Evolutionary conservation across 1,140 invertebrate genomes (phyloP).

Genomic region (Telenomus remus): DNA sequence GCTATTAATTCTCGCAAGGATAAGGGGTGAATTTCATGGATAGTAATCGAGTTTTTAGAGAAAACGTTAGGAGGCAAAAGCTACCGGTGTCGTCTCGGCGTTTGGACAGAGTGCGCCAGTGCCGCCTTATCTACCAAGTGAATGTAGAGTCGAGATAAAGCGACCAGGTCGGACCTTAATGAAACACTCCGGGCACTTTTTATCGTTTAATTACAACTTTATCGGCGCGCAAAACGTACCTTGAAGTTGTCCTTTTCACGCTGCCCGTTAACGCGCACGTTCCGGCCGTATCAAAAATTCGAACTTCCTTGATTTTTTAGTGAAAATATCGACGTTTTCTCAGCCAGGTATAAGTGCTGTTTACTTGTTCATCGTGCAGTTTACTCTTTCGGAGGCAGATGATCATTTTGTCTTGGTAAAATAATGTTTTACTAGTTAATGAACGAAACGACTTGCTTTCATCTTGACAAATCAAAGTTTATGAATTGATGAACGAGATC

Average conservation of each 20-base stretch:
- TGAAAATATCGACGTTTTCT: too few relatives aligned
- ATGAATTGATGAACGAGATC: too few relatives aligned
- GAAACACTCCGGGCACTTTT: conserved; percentile 56
- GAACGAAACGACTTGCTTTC: too few relatives aligned
- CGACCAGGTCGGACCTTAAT: conserved; percentile 47
- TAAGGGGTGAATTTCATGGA: conserved; percentile 49
- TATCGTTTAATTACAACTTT: conserved; percentile 57
- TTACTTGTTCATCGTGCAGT: too few relatives aligned
- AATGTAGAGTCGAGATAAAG: conserved; percentile 53
- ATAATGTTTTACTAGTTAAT: too few relatives aligned
- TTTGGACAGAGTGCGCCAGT: conserved; percentile 30
- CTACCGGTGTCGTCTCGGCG: conserved; percentile 13
- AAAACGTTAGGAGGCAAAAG: conserved; percentile 26
- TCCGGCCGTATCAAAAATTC: conserved; percentile 12
- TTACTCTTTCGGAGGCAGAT: too few relatives aligned
- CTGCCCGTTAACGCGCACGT: conserved; percentile 31
- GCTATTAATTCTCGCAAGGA: conserved; percentile 50
- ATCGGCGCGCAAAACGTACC: conserved; percentile 17
- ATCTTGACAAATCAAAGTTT: conserved; percentile 1
- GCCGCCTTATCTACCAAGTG: conserved; percentile 43
- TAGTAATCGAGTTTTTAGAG: conserved; percentile 51
- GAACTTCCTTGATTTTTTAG: conserved; percentile 12
- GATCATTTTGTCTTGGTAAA: too few relatives aligned
- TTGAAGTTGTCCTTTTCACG: conserved; percentile 35
- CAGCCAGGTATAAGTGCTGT: too few relatives aligned